Conservation (phyloP, 2,888 invertebrate species). For the Tupiocoris notatus region DNA sequence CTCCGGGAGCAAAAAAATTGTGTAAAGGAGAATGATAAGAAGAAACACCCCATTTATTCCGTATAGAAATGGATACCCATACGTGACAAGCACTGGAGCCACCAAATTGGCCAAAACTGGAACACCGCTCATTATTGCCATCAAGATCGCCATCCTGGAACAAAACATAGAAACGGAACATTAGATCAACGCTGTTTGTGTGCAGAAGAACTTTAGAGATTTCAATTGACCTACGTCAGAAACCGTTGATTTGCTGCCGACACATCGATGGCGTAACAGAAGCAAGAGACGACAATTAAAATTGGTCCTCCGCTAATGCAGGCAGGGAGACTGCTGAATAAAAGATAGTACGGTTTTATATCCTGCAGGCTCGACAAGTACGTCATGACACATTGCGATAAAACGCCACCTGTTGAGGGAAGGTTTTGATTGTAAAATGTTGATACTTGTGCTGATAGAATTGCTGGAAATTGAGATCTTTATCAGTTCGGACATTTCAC, state of each 20-base stretch:
- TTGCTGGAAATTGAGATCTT: too few species aligned
- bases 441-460: too few species aligned
- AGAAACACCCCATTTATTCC: background rate
- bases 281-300: background rate
- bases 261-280: slow-evolving; percentile 21
- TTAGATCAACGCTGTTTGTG: too few species aligned
- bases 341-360: slow-evolving; percentile 8
- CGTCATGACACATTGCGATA: too few species aligned
- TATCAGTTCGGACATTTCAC: too few species aligned
- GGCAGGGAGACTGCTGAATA: background rate
- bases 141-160: slow-evolving; percentile 2
- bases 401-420: too few species aligned
- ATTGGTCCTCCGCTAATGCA: slow-evolving; percentile 4
- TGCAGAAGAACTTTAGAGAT: too few species aligned
- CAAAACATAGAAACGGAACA: too few species aligned
- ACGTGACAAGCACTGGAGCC: background rate
- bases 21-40: background rate
- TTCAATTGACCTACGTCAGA: too few species aligned
- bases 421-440: too few species aligned
- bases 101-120: background rate
- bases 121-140: background rate
- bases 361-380: slow-evolving; percentile 1
- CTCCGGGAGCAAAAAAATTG: slow-evolving; percentile 14
- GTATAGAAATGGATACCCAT: slow-evolving; percentile 4
- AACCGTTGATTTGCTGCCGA: too few species aligned